Conservation (phyloP, 2,113 vertebrate species). For the Dicerorhinus sumatrensis region DNA sequence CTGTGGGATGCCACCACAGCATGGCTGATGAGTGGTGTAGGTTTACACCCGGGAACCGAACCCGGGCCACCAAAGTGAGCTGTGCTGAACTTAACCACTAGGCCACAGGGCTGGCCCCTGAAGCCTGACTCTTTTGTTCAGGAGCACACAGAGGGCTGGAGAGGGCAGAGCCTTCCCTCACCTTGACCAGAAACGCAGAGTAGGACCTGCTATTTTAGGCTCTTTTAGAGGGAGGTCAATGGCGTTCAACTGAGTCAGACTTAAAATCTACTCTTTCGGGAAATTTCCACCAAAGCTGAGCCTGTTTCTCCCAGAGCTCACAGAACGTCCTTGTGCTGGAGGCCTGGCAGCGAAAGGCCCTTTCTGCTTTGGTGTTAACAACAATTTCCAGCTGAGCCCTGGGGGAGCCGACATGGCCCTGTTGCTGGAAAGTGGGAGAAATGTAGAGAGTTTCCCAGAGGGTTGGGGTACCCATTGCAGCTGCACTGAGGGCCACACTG, state of each 20-base stretch:
- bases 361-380: background rate
- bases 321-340: background rate
- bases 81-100: too few species aligned
- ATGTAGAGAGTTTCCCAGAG: background rate
- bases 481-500: background rate
- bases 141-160: background rate
- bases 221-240: background rate
- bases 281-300: background rate
- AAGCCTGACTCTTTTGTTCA: background rate
- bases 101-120: background rate
- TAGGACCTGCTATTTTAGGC: background rate
- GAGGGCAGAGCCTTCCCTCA: background rate
- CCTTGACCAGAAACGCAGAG: background rate
- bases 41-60: too few species aligned
- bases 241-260: background rate
- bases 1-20: too few species aligned
- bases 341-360: background rate
- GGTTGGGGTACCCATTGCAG: background rate
- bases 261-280: background rate
- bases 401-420: background rate
- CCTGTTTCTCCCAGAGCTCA: background rate
- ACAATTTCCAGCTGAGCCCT: background rate
- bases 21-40: too few species aligned
- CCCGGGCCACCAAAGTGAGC: too few species aligned
- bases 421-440: background rate